phyloP scores from a whole-genome alignment of 2,113 vertebrate species.

The Xyrauchen texanus region DNA sequence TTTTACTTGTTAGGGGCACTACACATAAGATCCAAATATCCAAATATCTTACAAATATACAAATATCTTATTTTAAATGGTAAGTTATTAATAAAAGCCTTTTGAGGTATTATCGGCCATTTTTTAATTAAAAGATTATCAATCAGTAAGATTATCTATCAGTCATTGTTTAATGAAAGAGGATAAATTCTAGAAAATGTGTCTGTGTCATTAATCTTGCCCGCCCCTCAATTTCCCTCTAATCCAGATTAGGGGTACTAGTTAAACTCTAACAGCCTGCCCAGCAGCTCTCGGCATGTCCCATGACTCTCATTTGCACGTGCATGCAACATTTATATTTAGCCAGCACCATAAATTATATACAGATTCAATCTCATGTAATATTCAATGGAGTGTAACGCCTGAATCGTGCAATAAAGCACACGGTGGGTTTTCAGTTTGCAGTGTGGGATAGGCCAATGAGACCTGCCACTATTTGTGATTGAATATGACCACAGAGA shows the following conservation, averaged over 20 bases:
- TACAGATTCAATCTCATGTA: conserved; percentile 22
- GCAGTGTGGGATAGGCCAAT: not conserved
- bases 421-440: not conserved
- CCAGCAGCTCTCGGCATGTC: not conserved
- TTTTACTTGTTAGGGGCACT: too few species aligned
- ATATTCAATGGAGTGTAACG: not conserved
- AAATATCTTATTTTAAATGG: too few species aligned
- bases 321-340: not conserved
- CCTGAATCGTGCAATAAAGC: not conserved
- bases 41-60: too few species aligned
- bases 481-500: not conserved
- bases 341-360: conserved; percentile 42
- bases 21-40: too few species aligned
- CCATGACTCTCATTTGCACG: too few species aligned
- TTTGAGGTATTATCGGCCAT: not conserved
- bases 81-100: too few species aligned
- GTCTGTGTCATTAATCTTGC: too few species aligned
- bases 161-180: not conserved
- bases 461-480: not conserved
- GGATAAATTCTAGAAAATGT: not conserved
- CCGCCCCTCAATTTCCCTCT: too few species aligned
- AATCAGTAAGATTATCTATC: not conserved
- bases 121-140: not conserved
- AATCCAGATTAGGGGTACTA: not conserved
- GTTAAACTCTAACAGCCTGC: not conserved